Evolutionary conservation across 2,888 invertebrate species (phyloP), one percentile per base, ranked within the genome.

Genomic region (Drosophila fungiperda): DNA sequence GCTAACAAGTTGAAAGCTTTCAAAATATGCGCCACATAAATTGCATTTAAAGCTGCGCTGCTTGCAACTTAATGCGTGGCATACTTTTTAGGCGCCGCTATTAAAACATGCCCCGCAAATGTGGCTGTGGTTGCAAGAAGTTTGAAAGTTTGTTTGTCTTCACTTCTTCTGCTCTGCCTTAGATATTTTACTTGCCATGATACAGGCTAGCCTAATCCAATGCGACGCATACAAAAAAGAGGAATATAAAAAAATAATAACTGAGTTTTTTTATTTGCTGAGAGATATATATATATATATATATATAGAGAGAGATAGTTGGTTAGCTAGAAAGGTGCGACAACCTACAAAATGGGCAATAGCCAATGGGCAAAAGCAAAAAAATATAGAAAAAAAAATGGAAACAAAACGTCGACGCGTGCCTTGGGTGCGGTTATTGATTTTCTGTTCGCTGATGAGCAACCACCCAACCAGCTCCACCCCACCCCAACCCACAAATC

Each of bases 401-500:
- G 15, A 66, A 42, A 38, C 60, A 29, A 68, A 48, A 48, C 26
- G 64, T 29, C 67, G 52, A 58, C 64, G 73, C 50, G 38, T 69
- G 69, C 68, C 63, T 76, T 76, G 90, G 86, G 90, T 89, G 86
- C 81, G 86, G 90, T 76, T 89, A 87, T 87, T 89, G 86, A 87
- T 87, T 87, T 87, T 89, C 74, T 79, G 59, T 68, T 72, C 77
- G 57, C 68, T 80, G 83, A 80, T 83, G 77, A 83, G 80, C 72
- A 75, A 72, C 68, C 49, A 61, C 38, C 58, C 33, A 32, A 12
- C 12, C 29, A 32, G 20, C 49, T 33, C 58, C 59, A 59, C n/a
- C 7, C 38, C 45, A 1, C 12, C 2, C 33, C 32, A 15, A 36
- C 32, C 20, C 36, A 49, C 64, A 63, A 53, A 61, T n/a, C 68